Evolutionary conservation across 2,888 invertebrate genomes (phyloP).

Genomic region (Synergus umbraculus): DNA sequence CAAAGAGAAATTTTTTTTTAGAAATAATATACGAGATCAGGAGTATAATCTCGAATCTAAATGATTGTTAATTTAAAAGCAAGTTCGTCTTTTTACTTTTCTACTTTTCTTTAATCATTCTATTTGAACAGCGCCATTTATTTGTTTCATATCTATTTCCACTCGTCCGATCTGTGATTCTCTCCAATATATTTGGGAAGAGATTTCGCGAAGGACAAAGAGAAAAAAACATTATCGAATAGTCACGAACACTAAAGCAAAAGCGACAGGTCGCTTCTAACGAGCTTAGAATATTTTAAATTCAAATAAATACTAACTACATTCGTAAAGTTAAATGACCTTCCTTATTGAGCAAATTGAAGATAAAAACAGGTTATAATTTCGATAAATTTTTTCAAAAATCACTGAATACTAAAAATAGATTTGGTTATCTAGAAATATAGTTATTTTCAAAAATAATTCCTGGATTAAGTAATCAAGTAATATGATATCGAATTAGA

Average conservation of each 20-base stretch:
- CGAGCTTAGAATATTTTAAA: conserved; percentile 49
- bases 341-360: neutral
- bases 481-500: neutral
- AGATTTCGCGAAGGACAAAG: conserved; percentile 45
- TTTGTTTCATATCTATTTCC: conserved; percentile 60
- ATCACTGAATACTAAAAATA: neutral
- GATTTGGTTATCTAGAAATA: neutral
- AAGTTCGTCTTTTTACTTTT: conserved; percentile 22
- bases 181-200: conserved; percentile 54
- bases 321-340: neutral
- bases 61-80: neutral
- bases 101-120: conserved; percentile 15
- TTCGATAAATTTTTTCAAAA: too few relatives aligned
- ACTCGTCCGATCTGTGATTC: conserved; percentile 55
- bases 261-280: conserved; percentile 55
- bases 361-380: too few relatives aligned
- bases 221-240: conserved; percentile 38
- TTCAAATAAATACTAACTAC: neutral
- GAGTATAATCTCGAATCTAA: neutral
- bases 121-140: conserved; percentile 50
- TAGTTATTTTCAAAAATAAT: neutral
- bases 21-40: neutral
- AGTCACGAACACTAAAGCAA: conserved; percentile 48
- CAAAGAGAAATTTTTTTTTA: neutral
- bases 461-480: neutral